A percentile compares a stretch with the other conserved stretches of the same genome.
phyloP scores from a whole-genome alignment of 2,888 invertebrate species.

The Anorthoa munda region DNA sequence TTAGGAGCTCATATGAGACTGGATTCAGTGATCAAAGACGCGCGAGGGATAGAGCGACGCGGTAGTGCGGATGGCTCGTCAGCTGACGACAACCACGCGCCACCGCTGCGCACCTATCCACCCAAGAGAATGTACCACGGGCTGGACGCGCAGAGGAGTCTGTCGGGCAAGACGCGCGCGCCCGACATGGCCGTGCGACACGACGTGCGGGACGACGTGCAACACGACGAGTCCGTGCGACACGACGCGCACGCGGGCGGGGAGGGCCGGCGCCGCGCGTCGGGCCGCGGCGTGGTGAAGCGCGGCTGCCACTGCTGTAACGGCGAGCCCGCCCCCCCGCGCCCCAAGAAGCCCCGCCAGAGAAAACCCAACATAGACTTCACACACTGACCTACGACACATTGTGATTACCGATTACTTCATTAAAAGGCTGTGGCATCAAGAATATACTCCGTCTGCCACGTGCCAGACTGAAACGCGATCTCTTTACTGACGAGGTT shows the following conservation, averaged over 20 bases:
- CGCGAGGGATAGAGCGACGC: slow-evolving; percentile 78
- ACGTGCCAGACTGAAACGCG: slow-evolving; percentile 80
- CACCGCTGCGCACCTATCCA: slow-evolving; percentile 85
- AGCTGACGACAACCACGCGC: slow-evolving; percentile 78
- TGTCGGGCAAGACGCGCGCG: slow-evolving; percentile 70
- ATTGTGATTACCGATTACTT: slow-evolving; percentile 67
- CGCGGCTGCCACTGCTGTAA: slow-evolving; percentile 92
- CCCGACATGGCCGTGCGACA: slow-evolving; percentile 64
- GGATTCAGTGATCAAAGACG: slow-evolving; percentile 88
- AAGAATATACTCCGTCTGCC: slow-evolving; percentile 57
- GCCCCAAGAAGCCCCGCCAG: slow-evolving; percentile 86
- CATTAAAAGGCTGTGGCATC: slow-evolving; percentile 57
- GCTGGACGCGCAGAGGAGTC: slow-evolving; percentile 81
- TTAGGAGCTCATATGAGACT: slow-evolving; percentile 82
- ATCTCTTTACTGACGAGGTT: slow-evolving; percentile 77
- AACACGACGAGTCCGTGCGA: slow-evolving; percentile 2
- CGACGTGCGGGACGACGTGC: not conserved
- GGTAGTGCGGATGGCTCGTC: slow-evolving; percentile 81
- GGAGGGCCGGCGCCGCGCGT: slow-evolving; percentile 81
- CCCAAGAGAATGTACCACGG: slow-evolving; percentile 74
- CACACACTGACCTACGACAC: slow-evolving; percentile 62
- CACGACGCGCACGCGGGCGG: slow-evolving; percentile 4
- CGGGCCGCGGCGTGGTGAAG: slow-evolving; percentile 90
- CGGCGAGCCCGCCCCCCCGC: slow-evolving; percentile 89
- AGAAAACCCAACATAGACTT: slow-evolving; percentile 81